Conservation (phyloP, 2,888 invertebrate genomes). For the Drosophila mimica region DNA sequence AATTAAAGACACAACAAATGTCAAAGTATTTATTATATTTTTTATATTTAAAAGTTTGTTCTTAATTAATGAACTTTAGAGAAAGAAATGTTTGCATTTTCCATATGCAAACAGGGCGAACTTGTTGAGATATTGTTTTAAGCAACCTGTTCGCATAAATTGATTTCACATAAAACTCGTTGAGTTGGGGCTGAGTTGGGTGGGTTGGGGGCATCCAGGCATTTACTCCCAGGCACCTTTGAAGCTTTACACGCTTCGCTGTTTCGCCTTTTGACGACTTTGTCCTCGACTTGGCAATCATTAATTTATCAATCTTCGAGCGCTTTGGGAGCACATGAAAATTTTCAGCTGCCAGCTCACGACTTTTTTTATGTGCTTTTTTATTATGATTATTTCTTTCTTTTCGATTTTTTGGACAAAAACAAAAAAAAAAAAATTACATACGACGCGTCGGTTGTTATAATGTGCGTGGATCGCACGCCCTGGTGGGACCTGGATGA, state of each 20-base stretch:
- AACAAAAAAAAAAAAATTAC: slow-evolving; percentile 57
- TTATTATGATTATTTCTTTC: slow-evolving; percentile 79
- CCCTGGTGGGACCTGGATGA: slow-evolving; percentile 1
- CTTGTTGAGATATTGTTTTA: slow-evolving; percentile 29
- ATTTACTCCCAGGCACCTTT: slow-evolving; percentile 40
- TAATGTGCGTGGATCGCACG: slow-evolving; percentile 55
- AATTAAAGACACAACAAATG: background rate
- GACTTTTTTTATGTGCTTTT: slow-evolving; percentile 77
- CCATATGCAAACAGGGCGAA: slow-evolving; percentile 11
- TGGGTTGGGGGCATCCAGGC: background rate
- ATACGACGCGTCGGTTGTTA: slow-evolving; percentile 55
- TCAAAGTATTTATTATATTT: background rate
- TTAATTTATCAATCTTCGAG: slow-evolving; percentile 78
- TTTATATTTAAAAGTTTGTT: background rate
- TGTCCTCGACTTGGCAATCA: slow-evolving; percentile 73
- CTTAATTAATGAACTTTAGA: background rate
- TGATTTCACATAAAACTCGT: slow-evolving; percentile 72
- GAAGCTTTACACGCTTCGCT: slow-evolving; percentile 46
- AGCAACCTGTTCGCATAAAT: slow-evolving; percentile 53
- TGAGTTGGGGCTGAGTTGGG: background rate
- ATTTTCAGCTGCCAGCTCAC: slow-evolving; percentile 70
- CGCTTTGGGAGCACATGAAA: slow-evolving; percentile 75
- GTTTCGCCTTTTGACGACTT: slow-evolving; percentile 55
- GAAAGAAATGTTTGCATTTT: background rate
- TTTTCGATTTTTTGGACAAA: slow-evolving; percentile 49